Conservation (phyloP, 2,797 vertebrate genomes). For the Mustela erminea region DNA sequence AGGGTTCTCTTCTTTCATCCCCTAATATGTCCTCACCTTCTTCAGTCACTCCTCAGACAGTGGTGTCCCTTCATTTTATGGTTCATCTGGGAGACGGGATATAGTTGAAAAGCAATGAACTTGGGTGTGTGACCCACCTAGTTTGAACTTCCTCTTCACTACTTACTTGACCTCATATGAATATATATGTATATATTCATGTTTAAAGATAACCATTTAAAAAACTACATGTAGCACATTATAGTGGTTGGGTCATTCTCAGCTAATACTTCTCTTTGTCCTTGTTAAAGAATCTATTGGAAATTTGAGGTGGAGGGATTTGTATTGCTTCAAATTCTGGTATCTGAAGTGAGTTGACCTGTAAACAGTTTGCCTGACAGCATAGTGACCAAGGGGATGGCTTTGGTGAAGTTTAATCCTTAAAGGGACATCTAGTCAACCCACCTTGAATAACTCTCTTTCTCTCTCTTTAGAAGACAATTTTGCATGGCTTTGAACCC, state of each 20-base stretch:
- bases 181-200: not conserved
- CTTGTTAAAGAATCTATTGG: not conserved
- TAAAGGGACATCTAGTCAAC: not conserved
- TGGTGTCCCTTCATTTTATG: not conserved
- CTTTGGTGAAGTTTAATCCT: not conserved
- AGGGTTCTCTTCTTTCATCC: not conserved
- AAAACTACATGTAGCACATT: not conserved
- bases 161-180: not conserved
- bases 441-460: not conserved
- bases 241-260: not conserved
- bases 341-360: not conserved
- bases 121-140: not conserved
- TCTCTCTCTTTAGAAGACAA: not conserved
- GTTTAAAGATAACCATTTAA: not conserved
- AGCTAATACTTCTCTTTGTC: not conserved
- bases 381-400: not conserved
- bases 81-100: not conserved
- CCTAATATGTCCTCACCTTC: not conserved
- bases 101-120: not conserved
- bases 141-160: not conserved
- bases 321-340: not conserved
- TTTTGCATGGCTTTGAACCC: constrained; percentile 59
- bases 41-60: not conserved
- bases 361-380: not conserved
- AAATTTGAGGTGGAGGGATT: not conserved